Conservation (phyloP, 1,140 invertebrate species). For the Tetramorium parvispinum region DNA sequence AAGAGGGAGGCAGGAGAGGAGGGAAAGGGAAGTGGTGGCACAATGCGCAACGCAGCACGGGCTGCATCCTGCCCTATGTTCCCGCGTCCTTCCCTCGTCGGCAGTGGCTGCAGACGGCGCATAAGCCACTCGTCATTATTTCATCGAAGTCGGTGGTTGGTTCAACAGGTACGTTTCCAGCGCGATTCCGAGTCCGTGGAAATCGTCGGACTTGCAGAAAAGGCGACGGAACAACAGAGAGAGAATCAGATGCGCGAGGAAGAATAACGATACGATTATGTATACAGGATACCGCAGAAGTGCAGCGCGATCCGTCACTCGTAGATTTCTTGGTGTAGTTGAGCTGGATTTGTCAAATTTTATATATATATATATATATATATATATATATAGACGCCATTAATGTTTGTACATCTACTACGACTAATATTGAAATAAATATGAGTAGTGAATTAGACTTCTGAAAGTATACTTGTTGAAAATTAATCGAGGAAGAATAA, state of each 20-base stretch:
- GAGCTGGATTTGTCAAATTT: background rate
- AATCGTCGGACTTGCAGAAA: conserved; percentile 4
- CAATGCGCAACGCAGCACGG: conserved; percentile 40
- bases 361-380: no score
- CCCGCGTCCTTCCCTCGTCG: background rate
- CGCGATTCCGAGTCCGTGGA: conserved; percentile 15
- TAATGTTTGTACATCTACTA: background rate
- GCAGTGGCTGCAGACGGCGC: conserved; percentile 38
- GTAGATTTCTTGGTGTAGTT: background rate
- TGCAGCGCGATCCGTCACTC: background rate
- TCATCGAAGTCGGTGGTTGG: conserved; percentile 64
- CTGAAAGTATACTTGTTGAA: background rate
- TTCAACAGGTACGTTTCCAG: conserved; percentile 70
- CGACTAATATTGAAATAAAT: background rate
- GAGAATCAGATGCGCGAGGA: background rate
- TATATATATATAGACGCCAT: no score
- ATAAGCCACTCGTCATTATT: conserved; percentile 68
- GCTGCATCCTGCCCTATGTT: background rate
- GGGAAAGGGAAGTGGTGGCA: conserved; percentile 13
- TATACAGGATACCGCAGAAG: background rate
- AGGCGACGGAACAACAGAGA: background rate
- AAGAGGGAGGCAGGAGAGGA: no score
- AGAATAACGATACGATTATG: background rate
- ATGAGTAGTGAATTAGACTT: background rate
- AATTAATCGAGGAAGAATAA: background rate